Base-by-base conservation (phyloP, 2,888 invertebrate species). In the Leptinotarsa tumamoca region DNA sequence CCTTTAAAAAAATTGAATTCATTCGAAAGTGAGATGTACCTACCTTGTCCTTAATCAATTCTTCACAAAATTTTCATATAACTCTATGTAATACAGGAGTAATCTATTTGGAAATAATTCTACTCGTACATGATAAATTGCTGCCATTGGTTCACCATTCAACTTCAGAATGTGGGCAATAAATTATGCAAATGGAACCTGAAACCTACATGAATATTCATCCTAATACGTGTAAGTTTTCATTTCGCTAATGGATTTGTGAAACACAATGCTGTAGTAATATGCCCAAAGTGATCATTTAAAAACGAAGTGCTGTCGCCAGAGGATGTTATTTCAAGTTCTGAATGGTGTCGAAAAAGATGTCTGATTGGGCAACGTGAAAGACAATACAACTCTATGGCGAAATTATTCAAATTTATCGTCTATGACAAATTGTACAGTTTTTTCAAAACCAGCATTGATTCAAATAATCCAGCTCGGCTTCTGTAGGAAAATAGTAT, bases 141-240 rank as follows among this genome's bases (percentile, higher is more conserved):
- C 63, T 15, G 63, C 63, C 63, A 63, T 63, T 43, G 33, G 63
- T 33, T 63, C 43, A 43, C 63, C 63, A 63, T 63, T 63, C 17
- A 63, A 43, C 63, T n/a, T 58, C 63, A 63, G 27, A 63, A 63
- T 43, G 27, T 63, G 43, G 63, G 43, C 63, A 63, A 63, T 63
- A 68, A 68, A 68, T 52, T 68, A 54, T 68, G 52, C 56, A 54
- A 68, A 54, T 52, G 68, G 56, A 10, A 68, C 27, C 52, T 23
- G 54, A 52, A 43, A 54, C 68, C 27, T 23, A 17, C 54, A 68
- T 68, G 72, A 72, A 72, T 72, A 72, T 72, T 72, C 72, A 72
- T 72, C 17, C 17, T 18, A 58, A 70, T 49, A 49, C 56, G 68
- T 68, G 49, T 63, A 21, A 52, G 66, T 72, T 69, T 54, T 69